Evolutionary conservation across 2,113 vertebrate species (phyloP), one percentile per base, ranked within the genome.

Genomic region (Cottus gobio): DNA sequence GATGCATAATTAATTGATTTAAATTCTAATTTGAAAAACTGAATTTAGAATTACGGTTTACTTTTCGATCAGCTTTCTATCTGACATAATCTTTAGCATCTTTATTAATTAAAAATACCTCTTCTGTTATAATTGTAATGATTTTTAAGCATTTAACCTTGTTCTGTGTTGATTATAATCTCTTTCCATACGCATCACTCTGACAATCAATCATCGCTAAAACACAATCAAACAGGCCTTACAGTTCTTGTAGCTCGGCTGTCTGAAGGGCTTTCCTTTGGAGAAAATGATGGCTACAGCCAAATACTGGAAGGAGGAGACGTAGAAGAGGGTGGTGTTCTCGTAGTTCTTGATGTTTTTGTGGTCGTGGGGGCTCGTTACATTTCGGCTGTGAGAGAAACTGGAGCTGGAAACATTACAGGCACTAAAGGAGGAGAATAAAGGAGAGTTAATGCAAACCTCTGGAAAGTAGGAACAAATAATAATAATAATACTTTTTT

Each of bases 231-330:
- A n/a, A 42, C 5, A 1, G 5, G 24, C 16, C 98, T 94, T 93
- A 99, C 98, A 95, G 81, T 99, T 99, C 86, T 96, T 98, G 93
- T 98, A 98, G 95, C 96, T 96, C 1, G 98, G 97, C 82, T 98
- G 97, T 82, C 98, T 95, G 91, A 99, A 99, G 54, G 98, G 98
- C 80, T 96, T 98, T 82, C 98, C 98, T 90, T 99, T 99, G 90
- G 97, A 97, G 94, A 99, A 99, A 62, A 96, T 89, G 52, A 99
- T 85, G 82, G 98, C 98, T 67, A 99, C 96, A 36, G 95, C 96
- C 94, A 99, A 94, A 93, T 99, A 99, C 93, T 99, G 98, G 93
- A 99, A 99, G 80, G 95, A 94, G 81, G 98, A 99, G 91, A 99
- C 93, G 87, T 96, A 99, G 95, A 99, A 99, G 65, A 99, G 93